These are phyloP conservation scores for Corydoras sp. DNA, from an alignment of 2,113 vertebrate species.

Conservation along the genomic window DNA sequence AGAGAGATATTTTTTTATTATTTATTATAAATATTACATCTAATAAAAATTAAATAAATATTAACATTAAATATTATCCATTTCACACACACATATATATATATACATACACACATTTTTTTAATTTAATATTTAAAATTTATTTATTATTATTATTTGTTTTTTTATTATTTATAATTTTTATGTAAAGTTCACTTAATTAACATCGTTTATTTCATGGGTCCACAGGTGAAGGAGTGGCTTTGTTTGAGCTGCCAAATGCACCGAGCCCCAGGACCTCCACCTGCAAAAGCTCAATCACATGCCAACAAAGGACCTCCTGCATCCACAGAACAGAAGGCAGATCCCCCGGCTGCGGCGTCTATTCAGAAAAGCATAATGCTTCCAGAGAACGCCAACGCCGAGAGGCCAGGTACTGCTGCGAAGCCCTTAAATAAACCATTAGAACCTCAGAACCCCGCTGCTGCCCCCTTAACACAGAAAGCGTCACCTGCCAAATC, in stretches of 20 bases:
- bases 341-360: constrained; percentile 32
- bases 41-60: too few relatives aligned
- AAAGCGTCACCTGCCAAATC: constrained; percentile 19
- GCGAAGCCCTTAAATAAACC: constrained; percentile 16
- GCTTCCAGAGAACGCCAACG: too few relatives aligned
- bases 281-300: constrained; percentile 39
- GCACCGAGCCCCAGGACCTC: constrained; percentile 57
- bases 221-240: constrained; percentile 72
- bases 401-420: too few relatives aligned
- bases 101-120: too few relatives aligned
- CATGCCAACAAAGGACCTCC: constrained; percentile 33
- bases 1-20: not conserved
- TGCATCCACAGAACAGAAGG: constrained; percentile 23
- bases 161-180: not conserved
- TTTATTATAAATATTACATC: too few relatives aligned
- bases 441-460: constrained; percentile 37
- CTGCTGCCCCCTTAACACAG: not conserved
- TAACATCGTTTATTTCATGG: not conserved
- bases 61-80: too few relatives aligned
- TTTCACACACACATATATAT: too few relatives aligned
- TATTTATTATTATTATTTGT: too few relatives aligned
- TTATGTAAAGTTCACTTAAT: too few relatives aligned
- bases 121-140: too few relatives aligned
- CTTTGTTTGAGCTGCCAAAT: constrained; percentile 94
- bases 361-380: too few relatives aligned